Percentiles rank a stretch among this genome's conserved stretches.
These are phyloP conservation scores for Carcina quercana DNA, from an alignment of 2,888 invertebrate species.

Conservation along the genomic window DNA sequence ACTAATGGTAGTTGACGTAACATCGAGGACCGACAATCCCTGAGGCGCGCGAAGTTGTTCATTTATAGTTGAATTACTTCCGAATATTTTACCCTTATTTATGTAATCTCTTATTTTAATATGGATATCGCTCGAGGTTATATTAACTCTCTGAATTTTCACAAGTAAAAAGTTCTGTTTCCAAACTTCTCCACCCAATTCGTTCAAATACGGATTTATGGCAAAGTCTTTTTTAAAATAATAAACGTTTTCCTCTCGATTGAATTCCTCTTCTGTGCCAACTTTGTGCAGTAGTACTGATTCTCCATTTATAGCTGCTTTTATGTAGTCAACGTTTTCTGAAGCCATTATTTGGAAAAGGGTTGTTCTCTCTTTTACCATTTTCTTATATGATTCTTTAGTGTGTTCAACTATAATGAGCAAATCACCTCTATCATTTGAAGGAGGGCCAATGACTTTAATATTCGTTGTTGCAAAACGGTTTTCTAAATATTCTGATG, in stretches of 20 bases:
- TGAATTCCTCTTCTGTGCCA: conserved; percentile 37
- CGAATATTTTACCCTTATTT: conserved; percentile 31
- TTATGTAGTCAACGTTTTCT: conserved; percentile 31
- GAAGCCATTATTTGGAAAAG: conserved; percentile 47
- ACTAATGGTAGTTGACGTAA: conserved; percentile 32
- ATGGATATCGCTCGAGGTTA: conserved; percentile 39
- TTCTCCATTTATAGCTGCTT: conserved; percentile 39
- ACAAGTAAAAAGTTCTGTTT: conserved; percentile 43
- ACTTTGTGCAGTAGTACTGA: conserved; percentile 31
- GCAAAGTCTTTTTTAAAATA: conserved; percentile 38
- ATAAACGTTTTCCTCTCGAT: conserved; percentile 36
- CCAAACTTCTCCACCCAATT: conserved; percentile 20
- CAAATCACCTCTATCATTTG: conserved; percentile 35
- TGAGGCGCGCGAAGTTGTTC: conserved; percentile 26
- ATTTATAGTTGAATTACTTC: conserved; percentile 23
- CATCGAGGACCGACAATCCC: conserved; percentile 25
- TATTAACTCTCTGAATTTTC: conserved; percentile 42
- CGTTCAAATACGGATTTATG: conserved; percentile 42
- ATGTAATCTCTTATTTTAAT: conserved; percentile 43
- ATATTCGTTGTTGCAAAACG: conserved; percentile 41
- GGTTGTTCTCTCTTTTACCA: conserved; percentile 43
- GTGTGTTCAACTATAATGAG: conserved; percentile 43
- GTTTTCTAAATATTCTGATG: conserved; percentile 39
- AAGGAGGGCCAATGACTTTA: conserved; percentile 29
- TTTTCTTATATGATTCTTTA: conserved; percentile 39